Conservation (phyloP, 2,113 vertebrate species). For the Stigmatopora nigra region DNA sequence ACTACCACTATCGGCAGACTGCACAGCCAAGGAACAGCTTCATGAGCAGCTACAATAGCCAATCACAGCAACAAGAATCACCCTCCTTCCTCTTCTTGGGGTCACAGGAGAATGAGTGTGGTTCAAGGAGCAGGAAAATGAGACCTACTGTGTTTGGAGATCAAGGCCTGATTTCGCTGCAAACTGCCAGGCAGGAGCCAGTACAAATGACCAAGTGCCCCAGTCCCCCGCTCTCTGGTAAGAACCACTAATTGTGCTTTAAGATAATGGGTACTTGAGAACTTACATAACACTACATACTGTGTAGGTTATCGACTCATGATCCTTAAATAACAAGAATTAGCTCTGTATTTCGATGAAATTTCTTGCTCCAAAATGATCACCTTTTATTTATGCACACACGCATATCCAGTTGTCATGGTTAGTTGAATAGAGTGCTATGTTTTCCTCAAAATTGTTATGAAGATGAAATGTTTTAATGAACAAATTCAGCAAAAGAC, state of each 20-base stretch:
- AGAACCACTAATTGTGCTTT: conserved; percentile 36
- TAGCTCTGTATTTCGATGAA: background rate
- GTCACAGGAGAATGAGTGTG: conserved; percentile 74
- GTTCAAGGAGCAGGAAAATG: conserved; percentile 76
- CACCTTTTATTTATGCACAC: background rate
- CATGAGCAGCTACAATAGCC: conserved; percentile 80
- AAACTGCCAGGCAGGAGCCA: conserved; percentile 76
- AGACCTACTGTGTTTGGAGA: conserved; percentile 86
- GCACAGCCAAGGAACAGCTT: conserved; percentile 78
- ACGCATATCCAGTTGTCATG: background rate
- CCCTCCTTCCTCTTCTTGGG: conserved; percentile 77
- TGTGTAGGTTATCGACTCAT: background rate
- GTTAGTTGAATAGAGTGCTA: background rate
- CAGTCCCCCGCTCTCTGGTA: conserved; percentile 78
- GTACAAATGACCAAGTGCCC: conserved; percentile 72
- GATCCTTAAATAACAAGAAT: background rate
- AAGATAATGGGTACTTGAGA: background rate
- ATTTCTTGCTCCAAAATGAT: no score
- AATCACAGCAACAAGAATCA: conserved; percentile 70
- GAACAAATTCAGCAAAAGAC: background rate
- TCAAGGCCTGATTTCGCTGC: conserved; percentile 85
- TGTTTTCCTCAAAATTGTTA: background rate
- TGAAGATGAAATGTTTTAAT: background rate
- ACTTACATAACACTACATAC: background rate
- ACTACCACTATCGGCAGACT: conserved; percentile 84